Evolutionary conservation across 2,797 vertebrate species (phyloP).

Genomic region (Threskiornis aethiopicus): DNA sequence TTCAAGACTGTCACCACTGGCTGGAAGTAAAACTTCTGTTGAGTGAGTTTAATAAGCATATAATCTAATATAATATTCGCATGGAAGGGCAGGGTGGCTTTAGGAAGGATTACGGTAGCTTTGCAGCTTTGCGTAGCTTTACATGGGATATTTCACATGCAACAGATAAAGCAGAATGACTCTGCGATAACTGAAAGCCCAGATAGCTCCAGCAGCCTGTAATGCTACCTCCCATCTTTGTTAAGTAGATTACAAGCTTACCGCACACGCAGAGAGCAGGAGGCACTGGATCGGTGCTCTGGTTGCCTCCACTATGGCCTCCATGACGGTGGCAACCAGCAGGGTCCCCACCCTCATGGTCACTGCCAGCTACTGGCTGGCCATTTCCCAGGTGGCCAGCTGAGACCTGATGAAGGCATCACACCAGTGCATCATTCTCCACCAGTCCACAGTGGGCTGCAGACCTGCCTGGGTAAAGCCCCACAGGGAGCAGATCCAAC

Average conservation of each 20-base stretch:
- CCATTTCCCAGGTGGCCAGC: background rate
- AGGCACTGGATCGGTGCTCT: background rate
- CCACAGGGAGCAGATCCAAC: background rate
- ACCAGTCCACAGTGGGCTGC: background rate
- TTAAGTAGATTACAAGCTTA: background rate
- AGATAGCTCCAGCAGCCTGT: background rate
- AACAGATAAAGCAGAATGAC: slow-evolving; percentile 45
- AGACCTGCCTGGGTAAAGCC: background rate
- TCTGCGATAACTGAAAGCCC: background rate
- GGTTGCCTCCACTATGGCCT: background rate
- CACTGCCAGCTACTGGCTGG: background rate
- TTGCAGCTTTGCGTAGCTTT: slow-evolving; percentile 46
- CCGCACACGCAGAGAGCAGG: accelerated
- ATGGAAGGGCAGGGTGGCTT: slow-evolving; percentile 16
- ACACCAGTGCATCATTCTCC: background rate
- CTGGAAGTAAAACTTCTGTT: slow-evolving; percentile 4
- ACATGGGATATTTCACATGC: slow-evolving; percentile 28
- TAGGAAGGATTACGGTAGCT: slow-evolving; percentile 49
- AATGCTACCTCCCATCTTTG: background rate
- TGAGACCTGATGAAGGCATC: background rate
- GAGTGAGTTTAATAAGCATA: slow-evolving; percentile 61
- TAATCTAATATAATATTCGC: background rate
- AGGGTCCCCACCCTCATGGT: background rate
- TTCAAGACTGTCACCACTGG: background rate
- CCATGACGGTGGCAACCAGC: background rate